phyloP scores from a whole-genome alignment of 2,888 invertebrate genomes.

The Chalcis sispes region DNA sequence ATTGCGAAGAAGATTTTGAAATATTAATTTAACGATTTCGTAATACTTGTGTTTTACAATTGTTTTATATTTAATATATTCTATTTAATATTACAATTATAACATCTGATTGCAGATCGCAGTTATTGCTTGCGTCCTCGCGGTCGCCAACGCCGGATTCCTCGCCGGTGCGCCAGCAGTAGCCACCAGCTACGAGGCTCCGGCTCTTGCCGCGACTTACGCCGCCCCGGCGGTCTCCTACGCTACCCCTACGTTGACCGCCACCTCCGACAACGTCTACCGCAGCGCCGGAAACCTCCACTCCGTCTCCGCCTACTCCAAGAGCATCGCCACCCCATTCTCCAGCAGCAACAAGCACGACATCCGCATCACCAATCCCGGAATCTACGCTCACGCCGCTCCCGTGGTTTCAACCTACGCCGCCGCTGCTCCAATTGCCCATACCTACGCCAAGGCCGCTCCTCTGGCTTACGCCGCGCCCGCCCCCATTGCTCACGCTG shows the following conservation, averaged over 20 bases:
- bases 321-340: constrained; percentile 85
- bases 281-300: constrained; percentile 81
- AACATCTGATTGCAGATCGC: constrained; percentile 35
- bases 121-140: constrained; percentile 67
- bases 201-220: constrained; percentile 58
- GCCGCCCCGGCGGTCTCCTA: constrained; percentile 60
- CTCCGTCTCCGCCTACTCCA: constrained; percentile 78
- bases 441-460: constrained; percentile 55
- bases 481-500: constrained; percentile 43
- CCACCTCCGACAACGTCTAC: constrained; percentile 76
- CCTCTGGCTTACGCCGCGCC: constrained; percentile 55
- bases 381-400: too few relatives aligned
- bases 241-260: constrained; percentile 65
- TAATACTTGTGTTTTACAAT: too few relatives aligned
- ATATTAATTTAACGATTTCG: too few relatives aligned
- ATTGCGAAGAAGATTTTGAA: too few relatives aligned
- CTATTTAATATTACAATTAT: neutral
- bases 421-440: neutral
- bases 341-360: constrained; percentile 84
- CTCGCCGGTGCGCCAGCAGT: constrained; percentile 57
- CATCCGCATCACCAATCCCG: constrained; percentile 82
- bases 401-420: constrained; percentile 42
- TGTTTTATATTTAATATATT: too few relatives aligned
- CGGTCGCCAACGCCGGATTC: constrained; percentile 59
- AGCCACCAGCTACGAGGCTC: constrained; percentile 60